Percentiles rank a stretch among this genome's conserved stretches.
These are phyloP conservation scores for Maylandia zebra DNA, from an alignment of 2,113 vertebrate genomes.

Conservation along the genomic window DNA sequence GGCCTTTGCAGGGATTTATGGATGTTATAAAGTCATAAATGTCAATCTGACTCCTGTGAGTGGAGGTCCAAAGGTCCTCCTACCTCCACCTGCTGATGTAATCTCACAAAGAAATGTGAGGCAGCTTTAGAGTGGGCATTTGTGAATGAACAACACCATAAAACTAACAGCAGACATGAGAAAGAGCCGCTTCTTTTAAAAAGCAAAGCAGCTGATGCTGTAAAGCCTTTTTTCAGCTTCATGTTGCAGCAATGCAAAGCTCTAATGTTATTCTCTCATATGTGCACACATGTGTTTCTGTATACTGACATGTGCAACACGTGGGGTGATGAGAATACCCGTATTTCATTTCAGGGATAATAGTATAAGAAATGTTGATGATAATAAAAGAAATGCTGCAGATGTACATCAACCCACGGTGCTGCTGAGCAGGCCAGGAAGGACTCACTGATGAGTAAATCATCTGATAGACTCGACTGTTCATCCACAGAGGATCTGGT, in stretches of 20 bases:
- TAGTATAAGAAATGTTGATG: not conserved
- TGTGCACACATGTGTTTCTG: not conserved
- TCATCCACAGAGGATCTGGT: not conserved
- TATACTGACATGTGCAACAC: not conserved
- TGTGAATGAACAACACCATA: not conserved
- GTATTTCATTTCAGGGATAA: not conserved
- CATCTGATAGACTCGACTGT: not conserved
- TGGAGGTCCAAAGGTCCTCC: not conserved
- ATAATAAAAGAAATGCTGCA: not conserved
- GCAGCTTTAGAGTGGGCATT: not conserved
- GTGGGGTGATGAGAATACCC: not conserved
- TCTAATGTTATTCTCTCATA: not conserved
- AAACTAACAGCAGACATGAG: not conserved
- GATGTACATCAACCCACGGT: not conserved
- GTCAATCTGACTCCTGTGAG: not conserved
- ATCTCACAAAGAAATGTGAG: not conserved
- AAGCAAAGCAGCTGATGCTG: not conserved
- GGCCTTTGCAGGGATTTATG: slow-evolving; percentile 4
- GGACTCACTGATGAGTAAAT: not conserved
- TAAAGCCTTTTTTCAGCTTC: not conserved
- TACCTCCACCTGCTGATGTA: not conserved
- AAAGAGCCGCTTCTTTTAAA: rapidly evolving
- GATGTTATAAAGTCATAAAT: not conserved
- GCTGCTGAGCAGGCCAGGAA: not conserved
- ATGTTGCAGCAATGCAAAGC: not conserved